Conservation (phyloP, 2,888 invertebrate genomes). For the Pammene aurita region DNA sequence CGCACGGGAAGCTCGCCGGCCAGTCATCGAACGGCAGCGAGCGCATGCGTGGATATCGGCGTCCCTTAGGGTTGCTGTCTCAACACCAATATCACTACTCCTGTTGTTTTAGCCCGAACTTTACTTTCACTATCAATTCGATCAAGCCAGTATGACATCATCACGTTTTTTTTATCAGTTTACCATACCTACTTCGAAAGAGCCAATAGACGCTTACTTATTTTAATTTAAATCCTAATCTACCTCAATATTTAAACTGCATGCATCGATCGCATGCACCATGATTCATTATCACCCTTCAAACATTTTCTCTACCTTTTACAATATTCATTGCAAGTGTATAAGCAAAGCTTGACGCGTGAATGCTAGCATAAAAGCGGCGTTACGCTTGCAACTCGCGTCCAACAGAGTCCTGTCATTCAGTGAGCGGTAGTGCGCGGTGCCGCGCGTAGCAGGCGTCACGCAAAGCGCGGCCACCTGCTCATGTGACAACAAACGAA, state of each 20-base stretch:
- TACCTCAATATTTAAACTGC: too few relatives aligned
- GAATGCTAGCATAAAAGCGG: slow-evolving; percentile 20
- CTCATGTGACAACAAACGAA: slow-evolving; percentile 15
- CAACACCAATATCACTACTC: slow-evolving; percentile 8
- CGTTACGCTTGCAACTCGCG: slow-evolving; percentile 56
- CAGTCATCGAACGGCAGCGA: slow-evolving; percentile 77
- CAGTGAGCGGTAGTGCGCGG: slow-evolving; percentile 49
- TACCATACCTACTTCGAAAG: too few relatives aligned
- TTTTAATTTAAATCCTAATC: too few relatives aligned
- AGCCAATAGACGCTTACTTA: too few relatives aligned
- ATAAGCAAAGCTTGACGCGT: too few relatives aligned
- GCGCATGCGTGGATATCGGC: slow-evolving; percentile 62
- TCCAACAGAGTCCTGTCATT: slow-evolving; percentile 52
- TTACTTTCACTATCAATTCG: not conserved
- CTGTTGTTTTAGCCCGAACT: not conserved
- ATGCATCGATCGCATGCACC: too few relatives aligned
- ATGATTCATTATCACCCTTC: too few relatives aligned
- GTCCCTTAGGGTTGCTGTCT: slow-evolving; percentile 53
- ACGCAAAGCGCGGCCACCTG: not conserved
- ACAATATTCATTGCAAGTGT: too few relatives aligned
- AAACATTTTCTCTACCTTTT: too few relatives aligned
- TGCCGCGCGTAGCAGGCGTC: slow-evolving; percentile 36
- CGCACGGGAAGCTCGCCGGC: slow-evolving; percentile 52
- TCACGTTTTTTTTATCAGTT: too few relatives aligned
- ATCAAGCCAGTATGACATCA: not conserved